Evolutionary conservation across 2,888 invertebrate genomes (phyloP).

Genomic region (Hydriomena furcata): DNA sequence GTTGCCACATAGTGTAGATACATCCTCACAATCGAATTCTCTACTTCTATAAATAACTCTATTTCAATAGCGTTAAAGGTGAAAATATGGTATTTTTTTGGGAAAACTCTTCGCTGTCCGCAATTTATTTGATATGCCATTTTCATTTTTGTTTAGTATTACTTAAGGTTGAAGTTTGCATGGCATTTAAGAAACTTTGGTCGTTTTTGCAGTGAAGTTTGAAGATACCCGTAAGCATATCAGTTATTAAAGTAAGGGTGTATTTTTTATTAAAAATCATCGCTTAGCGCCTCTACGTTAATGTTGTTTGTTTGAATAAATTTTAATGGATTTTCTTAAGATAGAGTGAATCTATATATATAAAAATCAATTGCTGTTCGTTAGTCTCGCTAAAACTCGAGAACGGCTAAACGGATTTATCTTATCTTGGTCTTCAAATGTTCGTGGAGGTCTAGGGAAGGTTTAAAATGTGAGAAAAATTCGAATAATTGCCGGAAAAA

Average conservation of each 20-base stretch:
- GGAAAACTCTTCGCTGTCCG: background rate
- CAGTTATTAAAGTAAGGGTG: conserved; percentile 68
- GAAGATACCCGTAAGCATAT: conserved; percentile 57
- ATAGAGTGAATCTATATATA: no score
- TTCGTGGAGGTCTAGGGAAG: no score
- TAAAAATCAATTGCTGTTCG: no score
- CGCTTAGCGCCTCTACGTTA: conserved; percentile 61
- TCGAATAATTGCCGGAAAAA: no score
- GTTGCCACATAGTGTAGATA: conserved; percentile 40
- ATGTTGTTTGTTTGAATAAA: conserved; percentile 52
- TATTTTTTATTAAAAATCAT: conserved; percentile 76
- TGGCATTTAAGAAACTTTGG: conserved; percentile 6
- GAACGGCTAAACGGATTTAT: no score
- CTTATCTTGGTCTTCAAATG: no score
- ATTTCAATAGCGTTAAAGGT: background rate
- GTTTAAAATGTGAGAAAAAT: no score
- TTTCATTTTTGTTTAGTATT: conserved; percentile 8
- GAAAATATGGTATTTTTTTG: background rate
- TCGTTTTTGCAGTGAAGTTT: conserved; percentile 23
- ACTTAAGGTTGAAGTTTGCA: conserved; percentile 3
- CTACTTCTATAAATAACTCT: background rate
- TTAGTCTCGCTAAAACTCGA: no score
- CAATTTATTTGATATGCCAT: conserved; percentile 7
- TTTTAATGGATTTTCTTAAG: conserved; percentile 26
- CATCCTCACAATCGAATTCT: conserved; percentile 36